Percentiles rank a stretch among this genome's conserved stretches.
Conservation (phyloP, 2,797 vertebrate genomes). For the Urophycis tenuis region DNA sequence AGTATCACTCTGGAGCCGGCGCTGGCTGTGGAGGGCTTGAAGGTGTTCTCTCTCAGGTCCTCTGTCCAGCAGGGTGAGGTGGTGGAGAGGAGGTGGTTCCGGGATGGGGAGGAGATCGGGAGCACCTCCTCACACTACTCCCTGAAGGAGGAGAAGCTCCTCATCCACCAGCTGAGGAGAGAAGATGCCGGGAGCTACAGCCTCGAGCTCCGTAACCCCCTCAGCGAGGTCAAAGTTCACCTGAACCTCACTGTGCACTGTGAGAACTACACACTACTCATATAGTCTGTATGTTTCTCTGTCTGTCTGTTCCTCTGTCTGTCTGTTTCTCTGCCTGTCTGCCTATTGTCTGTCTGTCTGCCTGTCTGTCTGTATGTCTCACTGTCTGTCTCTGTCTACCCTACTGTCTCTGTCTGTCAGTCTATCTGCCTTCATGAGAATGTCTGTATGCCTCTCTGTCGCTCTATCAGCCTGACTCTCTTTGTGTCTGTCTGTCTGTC, state of each 20-base stretch:
- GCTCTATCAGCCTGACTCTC: too few species aligned
- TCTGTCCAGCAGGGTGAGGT: slow-evolving; percentile 49
- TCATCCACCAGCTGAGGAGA: slow-evolving; percentile 53
- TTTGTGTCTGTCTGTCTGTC: not conserved
- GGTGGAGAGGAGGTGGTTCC: slow-evolving; percentile 65
- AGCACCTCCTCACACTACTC: slow-evolving; percentile 43
- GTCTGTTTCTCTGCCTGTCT: not conserved
- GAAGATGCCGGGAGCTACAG: slow-evolving; percentile 67
- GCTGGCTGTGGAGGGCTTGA: slow-evolving; percentile 46
- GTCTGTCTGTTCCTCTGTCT: not conserved
- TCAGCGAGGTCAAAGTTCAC: slow-evolving; percentile 39
- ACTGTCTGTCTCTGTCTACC: not conserved
- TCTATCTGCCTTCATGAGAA: not conserved
- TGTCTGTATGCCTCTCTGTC: not conserved
- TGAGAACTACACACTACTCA: slow-evolving; percentile 52
- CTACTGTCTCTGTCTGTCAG: not conserved
- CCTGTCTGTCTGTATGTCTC: not conserved
- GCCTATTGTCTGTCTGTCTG: not conserved
- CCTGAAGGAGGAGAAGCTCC: slow-evolving; percentile 44
- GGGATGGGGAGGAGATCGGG: slow-evolving; percentile 47
- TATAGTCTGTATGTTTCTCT: not conserved
- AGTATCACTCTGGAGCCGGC: slow-evolving; percentile 27
- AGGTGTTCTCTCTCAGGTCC: slow-evolving; percentile 58
- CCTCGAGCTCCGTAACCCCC: slow-evolving; percentile 71
- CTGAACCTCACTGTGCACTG: slow-evolving; percentile 67